Base-by-base conservation (phyloP, 1,140 invertebrate species). In the Lysiphlebus fabarum region DNA sequence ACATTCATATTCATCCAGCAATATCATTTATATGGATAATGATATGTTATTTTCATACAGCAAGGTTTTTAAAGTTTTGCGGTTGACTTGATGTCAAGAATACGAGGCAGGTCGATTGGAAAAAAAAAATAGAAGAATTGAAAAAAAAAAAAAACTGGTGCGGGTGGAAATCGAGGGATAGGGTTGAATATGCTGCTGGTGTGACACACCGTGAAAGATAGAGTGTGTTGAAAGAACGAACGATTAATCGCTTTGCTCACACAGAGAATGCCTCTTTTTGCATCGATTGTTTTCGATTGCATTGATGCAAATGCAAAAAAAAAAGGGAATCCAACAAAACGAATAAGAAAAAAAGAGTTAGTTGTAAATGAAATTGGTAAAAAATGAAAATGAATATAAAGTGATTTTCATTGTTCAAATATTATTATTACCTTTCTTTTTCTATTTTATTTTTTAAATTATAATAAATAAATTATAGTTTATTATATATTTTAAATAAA, bases 261-360 rank as follows among this genome's bases (percentile, higher is more conserved):
- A 12, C 36, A 38, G 34, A 51, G 49, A 51, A 51, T 51, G 34
- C 49, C 34, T 34, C 49, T 36, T 51, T 51, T 34, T 34, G 49
- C 33, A 51, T 51, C 49, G 49, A 51, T 51, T 51, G 49, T 51
- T 51, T 36, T 12, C 36, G 38, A 51, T 37, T 51, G 36, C 49
- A 38, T 2, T 51, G 49, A 5, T 10, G 38, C 7, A 51, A 36
- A 7, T 36, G n/a, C 11, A n/a, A 49, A 33, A 11, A 5, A 3
- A 51, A 34, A 34, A 26, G 17, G 17, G 17, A 26, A 26, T 26
- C 17, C 17, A 26, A 26, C 17, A 26, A 26, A 26, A 26, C 17
- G 17, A 26, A 26, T 1, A 26, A 26, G 17, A 4, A 4, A 26
- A 26, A 26, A 26, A 26, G 4, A 26, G n/a, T n/a, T n/a, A 26